Conservation (phyloP, 2,113 vertebrate species). For the Melanerpes aurifrons region DNA sequence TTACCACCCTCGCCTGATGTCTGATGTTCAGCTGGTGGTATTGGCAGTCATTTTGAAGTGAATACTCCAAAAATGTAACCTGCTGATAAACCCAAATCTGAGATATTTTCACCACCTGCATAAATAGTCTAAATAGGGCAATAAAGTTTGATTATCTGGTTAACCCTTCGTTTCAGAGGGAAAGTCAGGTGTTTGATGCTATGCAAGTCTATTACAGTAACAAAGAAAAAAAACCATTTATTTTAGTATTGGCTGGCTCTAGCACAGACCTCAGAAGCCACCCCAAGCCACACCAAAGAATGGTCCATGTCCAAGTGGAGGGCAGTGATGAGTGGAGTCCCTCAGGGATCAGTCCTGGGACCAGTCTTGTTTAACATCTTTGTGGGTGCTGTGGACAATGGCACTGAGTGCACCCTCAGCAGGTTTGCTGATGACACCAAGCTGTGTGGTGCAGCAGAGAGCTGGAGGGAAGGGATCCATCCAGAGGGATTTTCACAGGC, state of each 20-base stretch:
- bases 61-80: not conserved
- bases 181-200: not conserved
- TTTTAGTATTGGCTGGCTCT: conserved; percentile 3
- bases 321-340: too few relatives aligned
- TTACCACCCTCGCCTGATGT: not conserved
- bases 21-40: not conserved
- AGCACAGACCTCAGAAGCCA: not conserved
- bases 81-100: not conserved
- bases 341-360: too few relatives aligned
- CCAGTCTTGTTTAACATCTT: too few relatives aligned
- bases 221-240: not conserved
- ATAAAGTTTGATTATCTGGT: not conserved
- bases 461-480: too few relatives aligned
- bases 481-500: too few relatives aligned
- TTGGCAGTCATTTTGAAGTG: not conserved
- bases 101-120: not conserved
- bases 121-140: not conserved
- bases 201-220: not conserved
- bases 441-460: too few relatives aligned
- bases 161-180: not conserved
- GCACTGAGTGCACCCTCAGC: too few relatives aligned
- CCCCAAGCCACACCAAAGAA: too few relatives aligned
- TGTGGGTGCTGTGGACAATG: too few relatives aligned
- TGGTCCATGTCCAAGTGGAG: too few relatives aligned
- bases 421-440: too few relatives aligned